These are phyloP conservation scores for Sebastes glaucus DNA, from an alignment of 2,797 vertebrate species.

Conservation along the genomic window DNA sequence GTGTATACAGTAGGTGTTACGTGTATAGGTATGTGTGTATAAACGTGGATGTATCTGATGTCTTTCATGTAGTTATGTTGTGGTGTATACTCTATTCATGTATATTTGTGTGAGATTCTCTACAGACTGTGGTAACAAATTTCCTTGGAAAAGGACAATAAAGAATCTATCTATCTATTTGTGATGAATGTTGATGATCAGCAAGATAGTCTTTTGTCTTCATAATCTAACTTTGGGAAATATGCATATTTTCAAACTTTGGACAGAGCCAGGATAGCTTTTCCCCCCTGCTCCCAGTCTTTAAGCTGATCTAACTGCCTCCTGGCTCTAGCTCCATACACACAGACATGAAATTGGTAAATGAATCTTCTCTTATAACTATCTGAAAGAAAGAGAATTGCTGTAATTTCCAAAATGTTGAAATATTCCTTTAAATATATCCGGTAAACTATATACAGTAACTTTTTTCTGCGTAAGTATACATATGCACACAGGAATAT, in stretches of 20 bases:
- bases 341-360: background rate
- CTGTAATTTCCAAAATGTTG: background rate
- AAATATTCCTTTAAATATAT: background rate
- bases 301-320: background rate
- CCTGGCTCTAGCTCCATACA: background rate
- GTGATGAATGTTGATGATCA: background rate
- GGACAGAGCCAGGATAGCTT: background rate
- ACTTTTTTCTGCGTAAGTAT: background rate
- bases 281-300: background rate
- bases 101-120: rapidly evolving
- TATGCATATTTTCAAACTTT: background rate
- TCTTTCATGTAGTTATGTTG: background rate
- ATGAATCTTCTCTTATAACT: background rate
- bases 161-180: background rate
- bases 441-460: background rate
- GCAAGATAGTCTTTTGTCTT: background rate
- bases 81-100: background rate
- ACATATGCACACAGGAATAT: background rate
- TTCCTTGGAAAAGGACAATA: no score
- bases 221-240: background rate
- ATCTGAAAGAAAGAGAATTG: background rate
- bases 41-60: background rate
- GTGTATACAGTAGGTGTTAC: background rate
- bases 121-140: no score
- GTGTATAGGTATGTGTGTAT: background rate